Conservation (phyloP, 2,797 vertebrate species). For the Selene dorsalis region DNA sequence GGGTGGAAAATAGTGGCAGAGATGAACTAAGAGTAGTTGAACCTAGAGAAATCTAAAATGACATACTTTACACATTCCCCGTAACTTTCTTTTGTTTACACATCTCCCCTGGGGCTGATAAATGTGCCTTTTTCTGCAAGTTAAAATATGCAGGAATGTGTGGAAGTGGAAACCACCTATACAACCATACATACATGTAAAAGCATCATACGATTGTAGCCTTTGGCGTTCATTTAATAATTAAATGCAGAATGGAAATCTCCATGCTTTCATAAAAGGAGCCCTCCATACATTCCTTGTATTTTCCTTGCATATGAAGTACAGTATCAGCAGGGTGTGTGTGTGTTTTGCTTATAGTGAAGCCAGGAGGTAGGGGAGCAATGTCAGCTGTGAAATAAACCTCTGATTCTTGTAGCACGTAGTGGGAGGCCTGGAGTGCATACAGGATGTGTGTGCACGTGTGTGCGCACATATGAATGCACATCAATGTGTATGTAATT, state of each 20-base stretch:
- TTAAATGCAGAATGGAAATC: slow-evolving; percentile 28
- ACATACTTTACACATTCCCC: neutral
- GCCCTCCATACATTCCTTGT: neutral
- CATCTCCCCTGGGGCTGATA: slow-evolving; percentile 1
- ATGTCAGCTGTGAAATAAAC: neutral
- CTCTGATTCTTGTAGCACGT: neutral
- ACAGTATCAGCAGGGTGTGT: neutral
- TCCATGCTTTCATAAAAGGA: slow-evolving; percentile 30
- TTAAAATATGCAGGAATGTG: slow-evolving; percentile 34
- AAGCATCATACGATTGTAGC: slow-evolving; percentile 7
- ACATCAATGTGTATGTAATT: neutral
- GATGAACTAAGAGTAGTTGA: neutral
- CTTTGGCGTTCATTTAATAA: slow-evolving; percentile 30
- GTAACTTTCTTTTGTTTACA: neutral
- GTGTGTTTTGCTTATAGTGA: slow-evolving; percentile 12
- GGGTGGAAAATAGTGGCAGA: neutral
- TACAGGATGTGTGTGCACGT: neutral
- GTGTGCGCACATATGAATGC: neutral
- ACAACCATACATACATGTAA: slow-evolving; percentile 23
- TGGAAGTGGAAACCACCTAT: slow-evolving; percentile 6
- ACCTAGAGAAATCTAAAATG: neutral
- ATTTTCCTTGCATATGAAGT: neutral
- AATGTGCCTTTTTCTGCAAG: slow-evolving; percentile 16
- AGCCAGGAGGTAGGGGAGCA: neutral
- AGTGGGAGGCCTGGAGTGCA: neutral